phyloP scores from a whole-genome alignment of 2,113 vertebrate species.

The Calidris pugnax region DNA sequence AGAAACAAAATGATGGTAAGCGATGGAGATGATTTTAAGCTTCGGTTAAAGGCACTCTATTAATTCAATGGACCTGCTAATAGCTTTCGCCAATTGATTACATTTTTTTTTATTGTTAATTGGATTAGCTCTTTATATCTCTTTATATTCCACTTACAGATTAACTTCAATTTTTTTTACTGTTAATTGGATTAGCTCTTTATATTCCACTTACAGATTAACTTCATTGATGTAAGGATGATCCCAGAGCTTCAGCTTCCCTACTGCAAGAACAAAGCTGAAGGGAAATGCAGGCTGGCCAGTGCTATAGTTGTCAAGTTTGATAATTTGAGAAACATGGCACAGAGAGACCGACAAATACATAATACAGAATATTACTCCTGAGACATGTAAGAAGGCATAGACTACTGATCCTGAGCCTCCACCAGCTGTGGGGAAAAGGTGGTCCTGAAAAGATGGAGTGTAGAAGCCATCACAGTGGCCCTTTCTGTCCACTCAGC shows the following conservation, averaged over 20 bases:
- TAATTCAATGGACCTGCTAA: not conserved
- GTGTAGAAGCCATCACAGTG: fast-evolving
- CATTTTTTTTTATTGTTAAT: not conserved
- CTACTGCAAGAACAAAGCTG: not conserved
- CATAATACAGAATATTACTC: not conserved
- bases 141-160: not conserved
- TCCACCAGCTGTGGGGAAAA: not conserved
- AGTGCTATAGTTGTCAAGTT: not conserved
- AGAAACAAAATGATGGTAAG: not conserved
- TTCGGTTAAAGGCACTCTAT: not conserved
- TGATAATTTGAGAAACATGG: not conserved
- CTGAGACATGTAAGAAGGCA: not conserved
- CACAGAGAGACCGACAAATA: not conserved
- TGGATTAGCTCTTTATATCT: not conserved
- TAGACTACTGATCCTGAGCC: not conserved
- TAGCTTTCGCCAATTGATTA: not conserved
- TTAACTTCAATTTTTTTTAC: not conserved
- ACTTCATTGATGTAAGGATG: not conserved
- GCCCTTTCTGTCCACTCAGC: not conserved
- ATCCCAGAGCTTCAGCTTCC: not conserved
- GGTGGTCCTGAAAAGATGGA: not conserved
- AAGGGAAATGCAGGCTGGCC: not conserved
- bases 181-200: not conserved
- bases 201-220: not conserved
- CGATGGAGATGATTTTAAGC: not conserved